A percentile compares a stretch with the other conserved stretches of the same genome.
These are phyloP conservation scores for Trissonchulus latispiculum DNA, from an alignment of 2,888 invertebrate genomes.

Conservation along the genomic window DNA sequence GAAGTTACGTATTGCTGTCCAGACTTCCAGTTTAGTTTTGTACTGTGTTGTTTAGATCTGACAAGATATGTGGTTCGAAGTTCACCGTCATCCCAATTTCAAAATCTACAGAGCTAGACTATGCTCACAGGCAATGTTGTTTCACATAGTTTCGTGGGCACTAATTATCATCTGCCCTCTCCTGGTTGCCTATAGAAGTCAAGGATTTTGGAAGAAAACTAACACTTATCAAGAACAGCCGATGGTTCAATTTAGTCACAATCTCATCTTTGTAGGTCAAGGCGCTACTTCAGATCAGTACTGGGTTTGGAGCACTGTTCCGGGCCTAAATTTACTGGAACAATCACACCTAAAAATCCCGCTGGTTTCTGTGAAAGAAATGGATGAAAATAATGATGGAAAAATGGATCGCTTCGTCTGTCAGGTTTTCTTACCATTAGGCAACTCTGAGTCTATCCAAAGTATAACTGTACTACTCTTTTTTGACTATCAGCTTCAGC, in stretches of 20 bases:
- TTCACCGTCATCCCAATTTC: constrained; percentile 56
- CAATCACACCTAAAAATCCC: constrained; percentile 52
- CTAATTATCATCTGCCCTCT: constrained; percentile 61
- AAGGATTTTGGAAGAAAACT: constrained; percentile 66
- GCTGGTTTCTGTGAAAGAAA: constrained; percentile 58
- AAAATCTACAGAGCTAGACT: constrained; percentile 63
- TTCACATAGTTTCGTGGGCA: constrained; percentile 56
- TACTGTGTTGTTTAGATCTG: no score
- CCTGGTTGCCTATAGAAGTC: constrained; percentile 58
- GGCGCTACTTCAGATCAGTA: constrained; percentile 53
- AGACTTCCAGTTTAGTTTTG: no score
- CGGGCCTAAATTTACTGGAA: constrained; percentile 51
- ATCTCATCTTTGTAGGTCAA: constrained; percentile 59
- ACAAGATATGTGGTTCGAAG: constrained; percentile 49
- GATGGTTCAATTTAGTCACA: constrained; percentile 59
- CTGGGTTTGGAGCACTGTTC: constrained; percentile 60
- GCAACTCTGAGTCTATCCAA: constrained; percentile 50
- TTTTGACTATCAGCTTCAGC: constrained; percentile 44
- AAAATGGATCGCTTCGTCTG: constrained; percentile 57
- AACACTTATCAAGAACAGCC: constrained; percentile 65
- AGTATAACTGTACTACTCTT: constrained; percentile 51
- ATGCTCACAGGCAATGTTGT: constrained; percentile 63
- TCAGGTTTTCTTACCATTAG: constrained; percentile 53
- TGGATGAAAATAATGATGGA: constrained; percentile 57
- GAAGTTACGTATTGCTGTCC: no score